Conservation (phyloP, 2,113 vertebrate genomes). For the Phalacrocorax brasilianus region DNA sequence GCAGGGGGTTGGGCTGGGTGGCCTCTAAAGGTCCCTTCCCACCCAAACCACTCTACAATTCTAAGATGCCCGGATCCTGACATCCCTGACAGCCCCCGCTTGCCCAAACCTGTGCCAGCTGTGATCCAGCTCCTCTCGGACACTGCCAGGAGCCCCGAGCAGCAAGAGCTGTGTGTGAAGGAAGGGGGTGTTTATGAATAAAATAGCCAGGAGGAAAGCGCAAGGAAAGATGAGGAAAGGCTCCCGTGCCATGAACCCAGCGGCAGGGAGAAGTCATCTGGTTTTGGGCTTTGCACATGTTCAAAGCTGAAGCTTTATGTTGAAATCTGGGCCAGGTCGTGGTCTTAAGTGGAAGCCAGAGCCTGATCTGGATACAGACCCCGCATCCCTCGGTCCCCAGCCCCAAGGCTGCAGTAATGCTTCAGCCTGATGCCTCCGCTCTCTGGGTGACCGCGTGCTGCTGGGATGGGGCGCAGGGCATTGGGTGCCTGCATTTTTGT, state of each 20-base stretch:
- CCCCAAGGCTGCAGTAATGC: no score
- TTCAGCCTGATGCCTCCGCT: neutral
- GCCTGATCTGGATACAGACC: neutral
- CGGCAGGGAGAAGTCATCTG: neutral
- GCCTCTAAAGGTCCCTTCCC: rapidly evolving
- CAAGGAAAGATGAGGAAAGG: neutral
- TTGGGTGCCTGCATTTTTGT: no score
- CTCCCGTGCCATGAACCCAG: neutral
- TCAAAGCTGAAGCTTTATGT: neutral
- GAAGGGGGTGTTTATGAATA: neutral
- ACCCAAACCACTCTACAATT: rapidly evolving
- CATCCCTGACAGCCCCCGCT: no score
- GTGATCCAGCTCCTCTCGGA: neutral
- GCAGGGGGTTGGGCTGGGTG: neutral
- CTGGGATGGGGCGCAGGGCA: rapidly evolving
- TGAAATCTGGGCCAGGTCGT: neutral
- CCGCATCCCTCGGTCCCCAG: no score
- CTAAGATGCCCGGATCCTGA: neutral
- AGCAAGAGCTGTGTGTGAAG: neutral
- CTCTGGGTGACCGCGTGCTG: neutral
- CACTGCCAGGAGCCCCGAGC: neutral
- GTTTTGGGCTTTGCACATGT: neutral
- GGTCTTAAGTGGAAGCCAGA: neutral
- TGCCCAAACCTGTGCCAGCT: neutral
- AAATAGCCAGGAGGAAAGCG: neutral